phyloP scores from a whole-genome alignment of 2,888 invertebrate genomes.

The Phengaris alcon region DNA sequence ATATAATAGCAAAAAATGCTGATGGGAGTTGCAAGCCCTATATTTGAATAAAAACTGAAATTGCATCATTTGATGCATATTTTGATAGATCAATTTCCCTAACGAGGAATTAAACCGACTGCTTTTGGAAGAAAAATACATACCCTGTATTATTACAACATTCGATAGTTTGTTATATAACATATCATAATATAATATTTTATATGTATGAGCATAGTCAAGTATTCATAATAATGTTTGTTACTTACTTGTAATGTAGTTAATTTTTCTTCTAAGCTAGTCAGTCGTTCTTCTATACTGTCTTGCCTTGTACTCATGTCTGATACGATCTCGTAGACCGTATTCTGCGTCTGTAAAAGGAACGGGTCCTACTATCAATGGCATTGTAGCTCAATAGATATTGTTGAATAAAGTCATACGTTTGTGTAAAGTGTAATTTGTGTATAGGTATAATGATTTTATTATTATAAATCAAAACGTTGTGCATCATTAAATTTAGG shows the following conservation, averaged over 20 bases:
- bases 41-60: too few species aligned
- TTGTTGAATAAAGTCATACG: constrained; percentile 56
- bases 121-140: too few species aligned
- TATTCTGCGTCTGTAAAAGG: constrained; percentile 94
- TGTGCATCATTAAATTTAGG: too few species aligned
- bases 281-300: constrained; percentile 94
- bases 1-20: too few species aligned
- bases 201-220: not conserved
- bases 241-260: constrained; percentile 85
- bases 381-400: constrained; percentile 69
- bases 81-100: too few species aligned
- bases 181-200: too few species aligned
- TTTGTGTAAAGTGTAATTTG: constrained; percentile 47
- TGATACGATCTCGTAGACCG: constrained; percentile 98
- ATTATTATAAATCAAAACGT: not conserved
- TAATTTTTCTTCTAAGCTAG: constrained; percentile 95
- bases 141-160: too few species aligned
- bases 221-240: not conserved
- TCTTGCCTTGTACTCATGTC: constrained; percentile 98
- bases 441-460: constrained; percentile 24
- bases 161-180: too few species aligned
- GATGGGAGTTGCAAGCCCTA: too few species aligned
- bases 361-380: constrained; percentile 79
- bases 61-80: too few species aligned
- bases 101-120: too few species aligned